phyloP scores from a whole-genome alignment of 2,888 invertebrate genomes.

The Stenoptilia bipunctidactyla region DNA sequence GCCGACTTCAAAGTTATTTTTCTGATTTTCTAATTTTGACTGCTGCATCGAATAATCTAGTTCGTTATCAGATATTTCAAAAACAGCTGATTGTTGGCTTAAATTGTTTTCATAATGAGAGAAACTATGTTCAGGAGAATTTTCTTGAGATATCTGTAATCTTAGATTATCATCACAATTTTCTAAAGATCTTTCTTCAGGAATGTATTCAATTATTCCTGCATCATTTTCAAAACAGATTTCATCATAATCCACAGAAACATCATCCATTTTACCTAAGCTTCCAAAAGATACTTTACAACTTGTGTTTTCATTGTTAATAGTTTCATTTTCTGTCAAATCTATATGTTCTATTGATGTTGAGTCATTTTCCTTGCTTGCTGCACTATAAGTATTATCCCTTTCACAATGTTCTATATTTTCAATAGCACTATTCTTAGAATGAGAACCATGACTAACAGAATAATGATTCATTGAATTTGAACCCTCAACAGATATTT shows the following conservation, averaged over 20 bases:
- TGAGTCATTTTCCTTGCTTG: too few relatives aligned
- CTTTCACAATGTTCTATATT: too few relatives aligned
- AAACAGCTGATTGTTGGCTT: constrained; percentile 33
- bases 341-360: too few relatives aligned
- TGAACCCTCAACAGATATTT: constrained; percentile 16
- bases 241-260: constrained; percentile 56
- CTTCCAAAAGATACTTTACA: not conserved
- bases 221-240: constrained; percentile 17
- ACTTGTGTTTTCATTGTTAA: too few relatives aligned
- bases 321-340: too few relatives aligned
- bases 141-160: too few relatives aligned
- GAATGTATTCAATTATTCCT: constrained; percentile 4
- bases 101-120: too few relatives aligned
- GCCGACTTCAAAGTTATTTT: constrained; percentile 27
- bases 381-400: too few relatives aligned
- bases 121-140: too few relatives aligned
- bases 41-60: constrained; percentile 72
- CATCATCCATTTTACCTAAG: constrained; percentile 32
- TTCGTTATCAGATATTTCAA: constrained; percentile 71
- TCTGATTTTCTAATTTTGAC: constrained; percentile 24
- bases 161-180: too few relatives aligned
- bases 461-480: not conserved
- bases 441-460: too few relatives aligned
- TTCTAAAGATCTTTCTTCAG: constrained; percentile 4
- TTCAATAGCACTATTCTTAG: too few relatives aligned